Evolutionary conservation across 2,888 invertebrate species (phyloP), one percentile per base, ranked within the genome.

Genomic region (Drosophila emarginata): DNA sequence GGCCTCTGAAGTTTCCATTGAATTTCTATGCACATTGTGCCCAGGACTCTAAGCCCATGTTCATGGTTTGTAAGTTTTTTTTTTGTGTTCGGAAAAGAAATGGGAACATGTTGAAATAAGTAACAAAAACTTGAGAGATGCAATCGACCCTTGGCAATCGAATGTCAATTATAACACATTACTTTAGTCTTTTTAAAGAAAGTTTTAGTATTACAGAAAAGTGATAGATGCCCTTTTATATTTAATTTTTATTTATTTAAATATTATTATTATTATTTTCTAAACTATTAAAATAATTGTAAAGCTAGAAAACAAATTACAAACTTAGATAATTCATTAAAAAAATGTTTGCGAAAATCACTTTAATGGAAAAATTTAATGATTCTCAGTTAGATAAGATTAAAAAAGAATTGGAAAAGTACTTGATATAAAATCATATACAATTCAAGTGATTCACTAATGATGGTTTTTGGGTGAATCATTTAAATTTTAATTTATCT

Each of bases 1-100:
- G 58, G 76, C 72, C 72, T 75, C 77, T 77, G 60, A 71, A 73
- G 73, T 71, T 73, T 73, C 71, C 60, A 71, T 71, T 71, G 60
- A 71, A 81, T 86, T 77, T 85, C 78, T 52, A 71, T 78, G 78
- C 77, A 78, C 77, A 79, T 72, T 77, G 72, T 76, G 76, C 71
- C 26, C 32, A 14, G 52, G 52, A 51, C 15, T 12, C 52, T 52
- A n/a, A 14, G 52, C 14, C 14, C 26, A 54, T 54, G 26, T 63
- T 63, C 59, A 37, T 52, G 36, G 53, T 32, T 52, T 28, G 45
- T 40, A 52, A 45, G 72, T 77, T 72, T 58, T 61, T 73, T 32
- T 32, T 32, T 32, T 32, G 9, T 28, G 2, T 28, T 63, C 40
- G 40, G 61, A 50, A 65, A 51, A 70, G 12, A n/a, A 56, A 18